Base-by-base conservation (phyloP, 2,113 vertebrate genomes). In the Otocyon megalotis region DNA sequence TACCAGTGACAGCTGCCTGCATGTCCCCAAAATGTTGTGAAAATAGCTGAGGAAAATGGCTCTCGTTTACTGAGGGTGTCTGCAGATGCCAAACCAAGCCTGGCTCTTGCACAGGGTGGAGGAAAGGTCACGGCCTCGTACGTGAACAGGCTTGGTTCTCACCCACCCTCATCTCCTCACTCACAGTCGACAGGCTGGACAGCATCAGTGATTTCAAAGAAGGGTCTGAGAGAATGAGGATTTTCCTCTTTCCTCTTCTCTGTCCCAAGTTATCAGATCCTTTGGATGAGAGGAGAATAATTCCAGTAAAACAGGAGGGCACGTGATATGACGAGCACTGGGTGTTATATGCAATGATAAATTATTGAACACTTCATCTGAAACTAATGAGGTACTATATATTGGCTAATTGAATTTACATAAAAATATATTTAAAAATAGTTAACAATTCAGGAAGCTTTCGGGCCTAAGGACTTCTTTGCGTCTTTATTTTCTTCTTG, bases 31-130 rank as follows among this genome's bases (percentile, higher is more conserved):
- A 76, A 76, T 32, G 56, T 30, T 58, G 81, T 93, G 92, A 56
- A 95, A 69, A 94, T 72, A 93, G 95, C 74, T 62, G 8, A 81
- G 48, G 81, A 94, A 85, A 86, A 74, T 71, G 83, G 81, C 32
- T 8, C 17, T 63, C 72, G 63, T 79, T 93, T 88, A 48, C n/a
- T 83, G 60, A 65, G 62, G 50, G 53, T 48, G 48, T 26, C 1
- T 50, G 58, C 37, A 24, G 79, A 72, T 60, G 63, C 53, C 90
- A 90, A 50, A n/a, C 2, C 81, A 62, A 71, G 48, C n/a, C 17
- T 53, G 83, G 63, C 26, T 79, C 16, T 35, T 16, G 4, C 4
- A 26, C 2, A 58, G 48, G 5, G 12, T 11, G 35, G 56, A 88
- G 19, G 53, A 22, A 48, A 79, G 87, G 17, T 43, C 76, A 82